A percentile compares a stretch with the other conserved stretches of the same genome.
Evolutionary conservation across 2,888 invertebrate species (phyloP).

Genomic region (Dugesia japonica): DNA sequence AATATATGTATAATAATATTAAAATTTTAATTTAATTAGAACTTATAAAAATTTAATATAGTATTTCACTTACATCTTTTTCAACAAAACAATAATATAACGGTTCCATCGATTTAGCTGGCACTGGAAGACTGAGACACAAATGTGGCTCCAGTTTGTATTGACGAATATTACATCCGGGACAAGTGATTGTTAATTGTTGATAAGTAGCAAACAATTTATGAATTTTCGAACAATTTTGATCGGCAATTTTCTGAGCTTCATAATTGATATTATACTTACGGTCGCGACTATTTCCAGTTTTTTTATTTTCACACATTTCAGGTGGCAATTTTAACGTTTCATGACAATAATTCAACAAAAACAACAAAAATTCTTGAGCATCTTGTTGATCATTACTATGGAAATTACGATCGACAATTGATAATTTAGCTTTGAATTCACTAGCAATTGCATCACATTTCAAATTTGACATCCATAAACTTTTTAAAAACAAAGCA

Average conservation of each 20-base stretch:
- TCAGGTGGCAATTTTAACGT: slow-evolving; percentile 21
- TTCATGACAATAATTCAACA: slow-evolving; percentile 28
- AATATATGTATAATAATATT: no score
- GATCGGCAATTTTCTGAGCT: not conserved
- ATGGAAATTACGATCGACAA: not conserved
- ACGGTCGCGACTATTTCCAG: not conserved
- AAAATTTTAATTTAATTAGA: no score
- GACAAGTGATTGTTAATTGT: slow-evolving; percentile 22
- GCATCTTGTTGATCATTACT: slow-evolving; percentile 31
- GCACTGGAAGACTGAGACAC: slow-evolving; percentile 24
- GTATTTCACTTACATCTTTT: not conserved
- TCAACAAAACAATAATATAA: not conserved
- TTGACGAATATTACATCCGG: not conserved
- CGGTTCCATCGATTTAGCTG: not conserved
- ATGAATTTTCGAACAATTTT: slow-evolving; percentile 17
- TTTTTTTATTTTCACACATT: not conserved
- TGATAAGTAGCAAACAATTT: slow-evolving; percentile 24
- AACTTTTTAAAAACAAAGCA: not conserved
- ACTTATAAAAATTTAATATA: not conserved
- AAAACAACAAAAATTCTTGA: slow-evolving; percentile 29
- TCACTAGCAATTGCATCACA: not conserved
- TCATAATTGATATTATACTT: not conserved
- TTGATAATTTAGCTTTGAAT: not conserved
- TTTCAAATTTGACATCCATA: slow-evolving; percentile 14
- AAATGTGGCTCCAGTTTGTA: not conserved